Percentiles rank a stretch among this genome's conserved stretches.
These are phyloP conservation scores for Sebastes fasciatus DNA, from an alignment of 2,113 vertebrate genomes.

Conservation along the genomic window DNA sequence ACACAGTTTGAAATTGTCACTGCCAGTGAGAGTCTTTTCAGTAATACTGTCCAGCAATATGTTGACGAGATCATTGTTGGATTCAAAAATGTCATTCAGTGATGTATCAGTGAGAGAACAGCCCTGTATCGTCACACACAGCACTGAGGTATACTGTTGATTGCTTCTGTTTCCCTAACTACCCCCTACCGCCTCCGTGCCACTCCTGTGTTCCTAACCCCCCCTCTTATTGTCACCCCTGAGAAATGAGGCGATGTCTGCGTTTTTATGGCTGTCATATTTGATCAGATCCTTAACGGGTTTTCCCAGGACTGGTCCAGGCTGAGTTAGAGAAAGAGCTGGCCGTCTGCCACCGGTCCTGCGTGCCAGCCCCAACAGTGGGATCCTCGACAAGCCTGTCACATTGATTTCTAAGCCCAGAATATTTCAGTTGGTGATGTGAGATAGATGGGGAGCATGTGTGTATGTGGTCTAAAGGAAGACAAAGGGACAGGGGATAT, in stretches of 20 bases:
- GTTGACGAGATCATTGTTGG: not conserved
- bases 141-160: not conserved
- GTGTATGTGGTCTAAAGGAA: slow-evolving; percentile 50
- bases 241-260: slow-evolving; percentile 67
- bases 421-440: slow-evolving; percentile 72
- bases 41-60: not conserved
- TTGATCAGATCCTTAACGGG: slow-evolving; percentile 78
- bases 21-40: slow-evolving; percentile 6
- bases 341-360: slow-evolving; percentile 68
- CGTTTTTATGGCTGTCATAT: slow-evolving; percentile 84
- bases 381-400: slow-evolving; percentile 82
- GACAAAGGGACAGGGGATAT: slow-evolving; percentile 57
- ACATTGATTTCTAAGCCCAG: slow-evolving; percentile 78
- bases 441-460: slow-evolving; percentile 55
- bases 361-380: slow-evolving; percentile 79
- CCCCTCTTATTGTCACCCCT: slow-evolving; percentile 39
- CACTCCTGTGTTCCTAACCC: slow-evolving; percentile 10
- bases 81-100: not conserved
- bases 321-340: slow-evolving; percentile 61
- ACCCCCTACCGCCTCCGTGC: not conserved
- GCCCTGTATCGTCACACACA: not conserved
- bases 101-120: not conserved
- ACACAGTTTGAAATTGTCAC: slow-evolving; percentile 42
- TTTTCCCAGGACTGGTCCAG: slow-evolving; percentile 73
- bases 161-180: slow-evolving; percentile 5